Conservation (phyloP, 2,797 vertebrate species). For the Fringilla coelebs region DNA sequence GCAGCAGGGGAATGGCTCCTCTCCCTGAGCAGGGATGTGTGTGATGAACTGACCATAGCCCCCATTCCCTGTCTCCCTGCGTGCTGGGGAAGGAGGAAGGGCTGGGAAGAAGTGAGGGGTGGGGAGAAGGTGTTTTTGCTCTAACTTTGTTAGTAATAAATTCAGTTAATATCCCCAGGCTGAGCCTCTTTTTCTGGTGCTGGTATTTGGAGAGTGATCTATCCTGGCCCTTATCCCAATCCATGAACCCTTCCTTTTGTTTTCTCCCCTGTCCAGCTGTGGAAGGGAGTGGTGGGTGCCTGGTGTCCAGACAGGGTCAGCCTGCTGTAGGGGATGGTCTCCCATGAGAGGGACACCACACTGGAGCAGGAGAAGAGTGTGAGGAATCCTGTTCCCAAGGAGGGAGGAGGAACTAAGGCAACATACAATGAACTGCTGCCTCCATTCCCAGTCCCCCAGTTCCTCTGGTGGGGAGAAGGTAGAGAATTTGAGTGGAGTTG, state of each 20-base stretch:
- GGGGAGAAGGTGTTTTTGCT: not conserved
- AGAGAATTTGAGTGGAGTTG: not conserved
- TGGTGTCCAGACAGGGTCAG: not conserved
- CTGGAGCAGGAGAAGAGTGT: not conserved
- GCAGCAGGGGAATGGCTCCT: not conserved
- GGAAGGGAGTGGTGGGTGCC: not conserved
- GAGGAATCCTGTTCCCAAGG: not conserved
- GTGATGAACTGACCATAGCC: not conserved
- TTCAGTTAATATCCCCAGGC: not conserved
- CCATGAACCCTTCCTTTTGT: accelerated
- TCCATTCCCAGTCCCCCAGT: too few relatives aligned
- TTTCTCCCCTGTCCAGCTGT: not conserved
- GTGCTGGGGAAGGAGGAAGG: not conserved
- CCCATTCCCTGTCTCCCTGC: not conserved
- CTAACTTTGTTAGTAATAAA: not conserved
- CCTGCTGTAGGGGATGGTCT: not conserved
- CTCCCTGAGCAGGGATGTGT: accelerated
- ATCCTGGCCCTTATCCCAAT: not conserved
- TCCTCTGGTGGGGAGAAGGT: not conserved
- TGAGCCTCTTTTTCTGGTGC: not conserved
- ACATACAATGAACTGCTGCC: not conserved
- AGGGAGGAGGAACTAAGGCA: not conserved
- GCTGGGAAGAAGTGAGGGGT: not conserved
- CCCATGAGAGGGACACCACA: too few relatives aligned
- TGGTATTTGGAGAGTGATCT: not conserved